Evolutionary conservation across 2,113 vertebrate genomes (phyloP).

Genomic region (Takifugu flavidus): DNA sequence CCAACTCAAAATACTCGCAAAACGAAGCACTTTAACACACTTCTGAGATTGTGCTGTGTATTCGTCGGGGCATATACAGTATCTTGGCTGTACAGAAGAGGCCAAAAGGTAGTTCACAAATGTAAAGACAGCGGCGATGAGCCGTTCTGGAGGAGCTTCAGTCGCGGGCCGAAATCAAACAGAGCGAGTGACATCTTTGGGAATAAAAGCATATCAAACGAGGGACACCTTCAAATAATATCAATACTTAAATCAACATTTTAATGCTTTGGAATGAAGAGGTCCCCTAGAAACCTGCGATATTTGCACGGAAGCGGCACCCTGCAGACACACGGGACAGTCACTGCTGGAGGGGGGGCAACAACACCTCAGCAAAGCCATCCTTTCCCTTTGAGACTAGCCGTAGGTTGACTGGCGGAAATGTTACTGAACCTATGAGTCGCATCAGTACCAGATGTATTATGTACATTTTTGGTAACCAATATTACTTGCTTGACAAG

Average conservation of each 20-base stretch:
- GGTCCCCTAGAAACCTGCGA: conserved; percentile 68
- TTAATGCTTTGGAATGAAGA: conserved; percentile 81
- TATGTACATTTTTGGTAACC: conserved; percentile 82
- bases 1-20: conserved; percentile 64
- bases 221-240: conserved; percentile 69
- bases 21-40: conserved; percentile 66
- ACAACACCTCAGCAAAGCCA: conserved; percentile 64
- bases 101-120: conserved; percentile 64
- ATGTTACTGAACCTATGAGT: conserved; percentile 70
- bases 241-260: conserved; percentile 10
- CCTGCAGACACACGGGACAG: conserved; percentile 69
- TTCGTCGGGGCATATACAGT: conserved; percentile 56
- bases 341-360: conserved; percentile 56
- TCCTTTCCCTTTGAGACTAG: conserved; percentile 74
- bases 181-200: conserved; percentile 74
- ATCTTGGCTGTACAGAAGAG: conserved; percentile 59
- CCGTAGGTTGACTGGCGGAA: conserved; percentile 66
- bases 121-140: conserved; percentile 52
- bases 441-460: conserved; percentile 76
- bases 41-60: conserved; percentile 62
- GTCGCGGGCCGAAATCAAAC: conserved; percentile 31
- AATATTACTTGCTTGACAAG: conserved; percentile 76
- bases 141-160: no score
- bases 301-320: conserved; percentile 66
- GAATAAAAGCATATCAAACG: conserved; percentile 68